Percentiles rank a stretch among this genome's conserved stretches.
Conservation (phyloP, 2,888 invertebrate genomes). For the Rhagophthalmus giganteus region DNA sequence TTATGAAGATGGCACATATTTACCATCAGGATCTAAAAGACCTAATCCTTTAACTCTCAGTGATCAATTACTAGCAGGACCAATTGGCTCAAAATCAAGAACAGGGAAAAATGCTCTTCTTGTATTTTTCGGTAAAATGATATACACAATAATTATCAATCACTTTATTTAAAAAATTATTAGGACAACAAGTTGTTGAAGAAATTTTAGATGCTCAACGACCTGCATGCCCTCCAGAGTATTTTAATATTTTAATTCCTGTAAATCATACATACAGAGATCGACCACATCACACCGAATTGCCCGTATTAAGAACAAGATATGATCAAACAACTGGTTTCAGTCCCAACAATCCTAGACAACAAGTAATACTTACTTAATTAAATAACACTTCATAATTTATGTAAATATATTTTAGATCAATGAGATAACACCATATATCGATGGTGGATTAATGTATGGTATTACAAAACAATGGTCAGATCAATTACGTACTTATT, state of each 20-base stretch:
- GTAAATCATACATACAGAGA: conserved; percentile 50
- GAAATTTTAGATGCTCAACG: conserved; percentile 65
- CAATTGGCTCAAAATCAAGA: conserved; percentile 51
- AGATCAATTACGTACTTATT: conserved; percentile 58
- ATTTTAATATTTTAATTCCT: conserved; percentile 62
- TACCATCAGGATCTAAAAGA: conserved; percentile 56
- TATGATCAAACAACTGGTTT: conserved; percentile 61
- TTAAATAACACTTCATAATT: conserved; percentile 1
- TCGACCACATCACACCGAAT: conserved; percentile 46
- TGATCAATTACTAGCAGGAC: conserved; percentile 55
- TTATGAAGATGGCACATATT: conserved; percentile 62
- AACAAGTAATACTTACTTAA: conserved; percentile 55
- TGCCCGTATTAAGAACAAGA: conserved; percentile 61
- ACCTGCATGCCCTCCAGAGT: conserved; percentile 64
- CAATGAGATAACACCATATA: conserved; percentile 64
- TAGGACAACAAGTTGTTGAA: conserved; percentile 65
- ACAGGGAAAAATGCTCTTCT: conserved; percentile 61
- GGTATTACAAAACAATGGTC: conserved; percentile 63
- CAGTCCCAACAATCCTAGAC: conserved; percentile 63
- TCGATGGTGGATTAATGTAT: conserved; percentile 65
- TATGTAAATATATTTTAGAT: conserved; percentile 48
- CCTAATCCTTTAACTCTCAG: conserved; percentile 61
- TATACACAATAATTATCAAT: neutral
- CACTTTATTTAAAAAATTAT: neutral
- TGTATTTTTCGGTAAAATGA: conserved; percentile 61